phyloP scores from a whole-genome alignment of 1,140 invertebrate species.

The Anastrepha obliqua region DNA sequence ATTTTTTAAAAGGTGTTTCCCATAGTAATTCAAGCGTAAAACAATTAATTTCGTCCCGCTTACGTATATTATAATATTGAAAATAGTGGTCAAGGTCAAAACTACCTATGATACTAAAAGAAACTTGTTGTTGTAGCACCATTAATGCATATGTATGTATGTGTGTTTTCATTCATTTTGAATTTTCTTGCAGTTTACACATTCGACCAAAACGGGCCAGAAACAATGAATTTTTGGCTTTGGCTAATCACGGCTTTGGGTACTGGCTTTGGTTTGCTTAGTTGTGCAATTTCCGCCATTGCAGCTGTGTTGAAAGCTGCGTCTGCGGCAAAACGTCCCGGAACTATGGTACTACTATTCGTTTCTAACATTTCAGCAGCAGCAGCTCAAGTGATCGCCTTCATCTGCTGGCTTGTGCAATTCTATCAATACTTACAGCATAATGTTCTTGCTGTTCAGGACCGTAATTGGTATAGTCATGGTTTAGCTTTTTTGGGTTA shows the following conservation, averaged over 20 bases:
- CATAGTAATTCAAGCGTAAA: too few species aligned
- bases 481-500: slow-evolving; percentile 70
- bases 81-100: too few species aligned
- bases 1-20: too few species aligned
- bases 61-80: too few species aligned
- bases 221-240: slow-evolving; percentile 69
- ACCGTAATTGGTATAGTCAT: slow-evolving; percentile 69
- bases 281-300: slow-evolving; percentile 70
- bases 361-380: slow-evolving; percentile 69
- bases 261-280: slow-evolving; percentile 68
- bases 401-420: slow-evolving; percentile 71
- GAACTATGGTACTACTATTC: slow-evolving; percentile 69
- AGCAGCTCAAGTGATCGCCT: slow-evolving; percentile 68
- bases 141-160: neutral
- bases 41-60: too few species aligned
- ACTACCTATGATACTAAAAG: too few species aligned
- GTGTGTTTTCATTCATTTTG: neutral
- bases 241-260: slow-evolving; percentile 71
- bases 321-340: slow-evolving; percentile 68
- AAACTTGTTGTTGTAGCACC: neutral
- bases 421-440: slow-evolving; percentile 71
- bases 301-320: slow-evolving; percentile 70
- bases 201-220: slow-evolving; percentile 67
- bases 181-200: slow-evolving; percentile 62
- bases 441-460: slow-evolving; percentile 67